Conservation (phyloP, 2,113 vertebrate genomes). For the Pimephales promelas region DNA sequence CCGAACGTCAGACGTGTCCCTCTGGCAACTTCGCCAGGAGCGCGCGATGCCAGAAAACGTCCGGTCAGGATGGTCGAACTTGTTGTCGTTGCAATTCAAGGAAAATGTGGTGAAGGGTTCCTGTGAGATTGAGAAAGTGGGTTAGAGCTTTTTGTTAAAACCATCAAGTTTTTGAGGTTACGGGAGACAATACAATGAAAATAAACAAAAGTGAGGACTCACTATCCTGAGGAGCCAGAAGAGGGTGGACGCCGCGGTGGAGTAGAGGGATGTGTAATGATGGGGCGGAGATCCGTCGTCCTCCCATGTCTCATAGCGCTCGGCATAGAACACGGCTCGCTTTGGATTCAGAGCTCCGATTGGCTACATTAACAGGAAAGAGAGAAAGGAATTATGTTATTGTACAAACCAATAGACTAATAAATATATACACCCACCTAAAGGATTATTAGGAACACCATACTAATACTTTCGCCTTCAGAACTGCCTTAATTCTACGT, state of each 20-base stretch:
- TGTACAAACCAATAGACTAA: not conserved
- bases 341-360: slow-evolving; percentile 98
- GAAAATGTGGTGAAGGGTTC: slow-evolving; percentile 98
- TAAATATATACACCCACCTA: too few species aligned
- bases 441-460: too few species aligned
- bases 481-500: too few species aligned
- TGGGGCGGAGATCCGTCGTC: slow-evolving; percentile 90
- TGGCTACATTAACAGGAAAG: slow-evolving; percentile 74
- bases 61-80: slow-evolving; percentile 96
- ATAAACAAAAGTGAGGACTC: slow-evolving; percentile 66
- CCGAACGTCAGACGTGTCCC: slow-evolving; percentile 97
- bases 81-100: slow-evolving; percentile 92
- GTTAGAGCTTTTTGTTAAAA: not conserved
- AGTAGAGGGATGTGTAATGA: slow-evolving; percentile 95
- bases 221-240: slow-evolving; percentile 98
- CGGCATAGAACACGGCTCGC: slow-evolving; percentile 96
- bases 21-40: slow-evolving; percentile 96
- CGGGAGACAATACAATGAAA: not conserved
- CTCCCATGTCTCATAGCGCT: slow-evolving; percentile 95
- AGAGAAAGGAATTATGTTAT: not conserved
- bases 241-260: slow-evolving; percentile 88
- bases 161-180: not conserved
- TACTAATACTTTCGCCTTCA: too few species aligned
- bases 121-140: slow-evolving; percentile 64
- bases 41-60: slow-evolving; percentile 92